These are phyloP conservation scores for Lophotis ruficrista DNA, from an alignment of 2,113 vertebrate species.

Conservation along the genomic window DNA sequence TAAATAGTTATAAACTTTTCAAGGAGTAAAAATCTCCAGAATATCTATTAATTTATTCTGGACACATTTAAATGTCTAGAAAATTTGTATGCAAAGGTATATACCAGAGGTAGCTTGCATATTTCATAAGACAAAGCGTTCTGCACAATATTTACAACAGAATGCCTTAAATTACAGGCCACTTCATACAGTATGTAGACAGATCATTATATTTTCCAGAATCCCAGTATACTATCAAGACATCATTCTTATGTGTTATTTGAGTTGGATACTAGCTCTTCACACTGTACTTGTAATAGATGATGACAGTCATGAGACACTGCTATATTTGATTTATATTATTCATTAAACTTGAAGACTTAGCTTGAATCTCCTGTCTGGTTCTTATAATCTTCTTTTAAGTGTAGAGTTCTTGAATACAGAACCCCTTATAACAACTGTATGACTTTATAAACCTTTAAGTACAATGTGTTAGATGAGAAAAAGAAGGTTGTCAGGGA, in stretches of 20 bases:
- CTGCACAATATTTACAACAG: neutral
- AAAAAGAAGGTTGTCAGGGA: neutral
- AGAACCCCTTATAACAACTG: neutral
- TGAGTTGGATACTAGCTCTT: neutral
- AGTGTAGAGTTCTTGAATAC: neutral
- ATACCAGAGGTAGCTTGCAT: neutral
- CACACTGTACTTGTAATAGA: neutral
- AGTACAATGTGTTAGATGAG: neutral
- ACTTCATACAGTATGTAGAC: neutral
- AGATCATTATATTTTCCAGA: neutral
- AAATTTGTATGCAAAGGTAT: neutral
- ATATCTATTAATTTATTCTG: neutral
- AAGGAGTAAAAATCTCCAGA: neutral
- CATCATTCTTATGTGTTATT: neutral
- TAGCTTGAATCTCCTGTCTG: neutral
- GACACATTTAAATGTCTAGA: neutral
- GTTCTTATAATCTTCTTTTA: neutral
- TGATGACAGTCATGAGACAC: neutral
- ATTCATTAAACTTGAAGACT: neutral
- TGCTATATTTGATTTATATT: neutral
- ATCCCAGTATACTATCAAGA: neutral
- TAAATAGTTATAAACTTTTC: neutral
- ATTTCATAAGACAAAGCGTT: neutral
- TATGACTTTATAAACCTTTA: neutral
- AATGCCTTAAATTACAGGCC: neutral